Base-by-base conservation (phyloP, 2,797 vertebrate species). In the Syngnathus rostellatus region DNA sequence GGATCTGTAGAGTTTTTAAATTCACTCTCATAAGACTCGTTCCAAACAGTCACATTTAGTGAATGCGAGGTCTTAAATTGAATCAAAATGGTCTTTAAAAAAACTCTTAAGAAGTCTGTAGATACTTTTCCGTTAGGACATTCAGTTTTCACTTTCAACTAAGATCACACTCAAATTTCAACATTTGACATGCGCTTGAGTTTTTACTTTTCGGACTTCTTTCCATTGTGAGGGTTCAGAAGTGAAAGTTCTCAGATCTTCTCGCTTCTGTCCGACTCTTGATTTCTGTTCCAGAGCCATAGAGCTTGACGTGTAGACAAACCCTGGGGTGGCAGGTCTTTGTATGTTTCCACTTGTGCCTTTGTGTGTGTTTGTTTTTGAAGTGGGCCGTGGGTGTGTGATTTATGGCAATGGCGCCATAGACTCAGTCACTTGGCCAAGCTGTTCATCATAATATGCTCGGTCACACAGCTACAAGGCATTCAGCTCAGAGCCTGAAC, bases 391-490 rank as follows among this genome's bases (percentile, higher is more conserved):
- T 76, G 80, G 78, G 77, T 87, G 79, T 83, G 70, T 87, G 87
- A 91, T 90, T 90, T 87, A 91, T 85, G 69, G 80, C 64, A 59
- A 68, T 67, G 70, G 77, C 70, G 72, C 75, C 71, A 84, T 76
- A 83, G 85, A 82, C 87, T 90, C 89, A 88, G 88, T 91, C 86
- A 90, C 83, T 84, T 83, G 72, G 74, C 75, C 73, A 78, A 81
- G 78, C 73, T 87, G 86, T 90, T 88, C 86, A 83, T 91, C 86
- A 86, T 78, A 78, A 85, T 85, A 77, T 81, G 77, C 68, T 72
- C 81, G 83, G 86, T 89, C 86, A 86, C 76, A 83, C 79, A 63
- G 55, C 76, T 72, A 75, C 76, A 85, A 82, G 82, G 77, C 82
- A 88, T 85, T 80, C 78, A 82, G 86, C 81, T 79, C 70, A 68